Conservation (phyloP, 2,113 vertebrate species). For the Microcebus tavaratra region DNA sequence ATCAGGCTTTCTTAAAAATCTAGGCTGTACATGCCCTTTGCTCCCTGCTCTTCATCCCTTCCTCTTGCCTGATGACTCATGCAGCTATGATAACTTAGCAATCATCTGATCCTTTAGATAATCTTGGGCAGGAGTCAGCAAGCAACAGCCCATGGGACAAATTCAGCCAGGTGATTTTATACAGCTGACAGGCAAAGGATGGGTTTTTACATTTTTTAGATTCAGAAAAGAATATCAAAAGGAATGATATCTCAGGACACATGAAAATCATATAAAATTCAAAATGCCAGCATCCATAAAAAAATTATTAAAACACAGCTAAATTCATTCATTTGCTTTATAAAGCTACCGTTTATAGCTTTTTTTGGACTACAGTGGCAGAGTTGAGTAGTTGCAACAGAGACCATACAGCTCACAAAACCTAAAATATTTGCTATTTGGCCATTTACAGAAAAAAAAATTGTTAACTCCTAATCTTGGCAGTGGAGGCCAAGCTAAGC, state of each 20-base stretch:
- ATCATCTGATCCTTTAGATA: background rate
- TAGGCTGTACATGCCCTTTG: background rate
- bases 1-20: background rate
- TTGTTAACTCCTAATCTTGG: conserved; percentile 14
- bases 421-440: conserved; percentile 38
- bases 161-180: background rate
- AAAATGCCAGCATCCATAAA: background rate
- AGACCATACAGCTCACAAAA: background rate
- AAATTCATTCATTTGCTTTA: background rate
- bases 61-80: background rate
- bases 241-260: conserved; percentile 29
- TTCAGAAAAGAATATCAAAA: background rate
- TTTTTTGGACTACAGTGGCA: background rate
- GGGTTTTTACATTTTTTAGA: conserved; percentile 8
- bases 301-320: background rate
- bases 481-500: background rate
- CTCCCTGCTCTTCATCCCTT: background rate
- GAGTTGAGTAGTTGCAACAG: background rate
- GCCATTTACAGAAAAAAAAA: background rate
- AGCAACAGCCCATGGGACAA: background rate
- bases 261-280: conserved; percentile 53
- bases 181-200: background rate
- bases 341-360: background rate
- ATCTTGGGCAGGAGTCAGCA: background rate
- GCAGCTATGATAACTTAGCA: background rate